A percentile compares a stretch with the other conserved stretches of the same genome.
phyloP scores from a whole-genome alignment of 2,888 invertebrate genomes.

The Stenchaetothrips biformis region DNA sequence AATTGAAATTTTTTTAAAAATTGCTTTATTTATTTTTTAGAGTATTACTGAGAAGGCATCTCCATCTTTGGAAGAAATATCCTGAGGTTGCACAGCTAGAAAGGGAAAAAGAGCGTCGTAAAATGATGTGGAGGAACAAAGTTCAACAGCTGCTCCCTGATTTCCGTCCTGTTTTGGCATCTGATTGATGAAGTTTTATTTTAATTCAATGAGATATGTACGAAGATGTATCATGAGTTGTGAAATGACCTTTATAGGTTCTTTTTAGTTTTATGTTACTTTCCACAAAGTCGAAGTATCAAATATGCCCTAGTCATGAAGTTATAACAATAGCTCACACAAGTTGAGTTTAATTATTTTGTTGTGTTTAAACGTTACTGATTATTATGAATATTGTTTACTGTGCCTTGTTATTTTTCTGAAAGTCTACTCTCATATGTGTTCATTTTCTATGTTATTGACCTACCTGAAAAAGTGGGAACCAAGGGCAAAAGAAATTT shows the following conservation, averaged over 20 bases:
- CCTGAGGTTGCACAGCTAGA: constrained; percentile 60
- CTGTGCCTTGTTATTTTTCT: not conserved
- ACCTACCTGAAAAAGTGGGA: not conserved
- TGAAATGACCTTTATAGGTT: too few relatives aligned
- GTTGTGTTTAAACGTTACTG: not conserved
- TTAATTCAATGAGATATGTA: not conserved
- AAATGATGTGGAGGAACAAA: constrained; percentile 64
- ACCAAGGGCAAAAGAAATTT: too few relatives aligned
- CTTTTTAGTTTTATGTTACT: too few relatives aligned
- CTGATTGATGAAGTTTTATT: not conserved
- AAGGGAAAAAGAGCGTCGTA: constrained; percentile 62
- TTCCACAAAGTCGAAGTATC: too few relatives aligned
- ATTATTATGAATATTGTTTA: not conserved
- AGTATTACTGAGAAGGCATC: constrained; percentile 44
- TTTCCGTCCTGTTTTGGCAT: constrained; percentile 50
- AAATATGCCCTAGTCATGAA: too few relatives aligned
- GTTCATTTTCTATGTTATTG: not conserved
- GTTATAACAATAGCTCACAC: too few relatives aligned
- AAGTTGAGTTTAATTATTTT: not conserved
- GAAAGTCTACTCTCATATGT: not conserved
- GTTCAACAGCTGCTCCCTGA: constrained; percentile 68
- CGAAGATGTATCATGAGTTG: too few relatives aligned
- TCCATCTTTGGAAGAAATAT: constrained; percentile 59
- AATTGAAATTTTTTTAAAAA: not conserved
- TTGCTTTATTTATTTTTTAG: constrained; percentile 43